A percentile compares a stretch with the other conserved stretches of the same genome.
Evolutionary conservation across 2,888 invertebrate species (phyloP).

Genomic region (Brachyptera putata): DNA sequence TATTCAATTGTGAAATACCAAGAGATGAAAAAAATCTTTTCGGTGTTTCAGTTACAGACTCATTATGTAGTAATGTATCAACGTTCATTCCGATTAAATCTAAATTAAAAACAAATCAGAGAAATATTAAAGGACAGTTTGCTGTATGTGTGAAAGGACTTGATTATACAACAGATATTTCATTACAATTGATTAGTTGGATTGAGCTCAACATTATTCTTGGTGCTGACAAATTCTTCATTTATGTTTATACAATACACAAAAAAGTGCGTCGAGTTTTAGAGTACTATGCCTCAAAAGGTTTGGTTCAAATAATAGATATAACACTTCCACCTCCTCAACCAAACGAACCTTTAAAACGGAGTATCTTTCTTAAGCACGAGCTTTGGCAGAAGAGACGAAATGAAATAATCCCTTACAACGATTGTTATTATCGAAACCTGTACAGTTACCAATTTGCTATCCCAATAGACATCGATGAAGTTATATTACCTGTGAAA

Average conservation of each 20-base stretch:
- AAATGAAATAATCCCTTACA: conserved; percentile 69
- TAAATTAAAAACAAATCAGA: too few relatives aligned
- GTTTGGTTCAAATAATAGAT: conserved; percentile 49
- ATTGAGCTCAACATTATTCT: conserved; percentile 63
- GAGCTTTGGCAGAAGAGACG: conserved; percentile 65
- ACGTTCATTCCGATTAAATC: conserved; percentile 46
- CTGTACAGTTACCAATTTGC: conserved; percentile 48
- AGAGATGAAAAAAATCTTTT: conserved; percentile 44
- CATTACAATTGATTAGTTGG: conserved; percentile 63
- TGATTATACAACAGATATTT: conserved; percentile 59
- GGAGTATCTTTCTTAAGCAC: conserved; percentile 44
- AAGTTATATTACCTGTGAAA: conserved; percentile 63
- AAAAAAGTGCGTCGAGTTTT: conserved; percentile 53
- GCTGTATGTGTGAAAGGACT: conserved; percentile 70
- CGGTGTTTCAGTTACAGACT: conserved; percentile 50
- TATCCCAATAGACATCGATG: conserved; percentile 69
- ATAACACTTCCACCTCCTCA: conserved; percentile 53
- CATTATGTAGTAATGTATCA: conserved; percentile 50
- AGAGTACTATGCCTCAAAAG: conserved; percentile 51
- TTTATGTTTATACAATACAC: conserved; percentile 60
- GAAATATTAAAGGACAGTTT: too few relatives aligned
- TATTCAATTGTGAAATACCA: conserved; percentile 61
- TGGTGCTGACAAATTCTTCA: conserved; percentile 61
- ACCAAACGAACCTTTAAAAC: conserved; percentile 44
- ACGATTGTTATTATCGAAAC: conserved; percentile 73